Evolutionary conservation across 2,113 vertebrate genomes (phyloP).

Genomic region (Rostratula benghalensis): DNA sequence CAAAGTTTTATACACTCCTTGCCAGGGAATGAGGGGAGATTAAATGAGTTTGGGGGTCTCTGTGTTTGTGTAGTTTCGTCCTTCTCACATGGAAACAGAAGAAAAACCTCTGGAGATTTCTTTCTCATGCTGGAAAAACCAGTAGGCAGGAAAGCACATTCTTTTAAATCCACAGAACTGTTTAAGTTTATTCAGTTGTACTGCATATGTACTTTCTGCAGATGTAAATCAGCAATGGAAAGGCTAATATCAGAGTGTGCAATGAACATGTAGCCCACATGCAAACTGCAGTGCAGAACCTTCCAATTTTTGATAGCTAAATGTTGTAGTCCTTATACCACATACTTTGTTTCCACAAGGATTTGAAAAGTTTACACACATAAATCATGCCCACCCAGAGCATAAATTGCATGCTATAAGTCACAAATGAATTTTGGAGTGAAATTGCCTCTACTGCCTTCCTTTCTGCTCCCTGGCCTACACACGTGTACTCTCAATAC

Average conservation of each 20-base stretch:
- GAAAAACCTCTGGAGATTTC: not conserved
- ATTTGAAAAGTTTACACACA: not conserved
- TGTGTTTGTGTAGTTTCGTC: constrained; percentile 3
- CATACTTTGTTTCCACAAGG: not conserved
- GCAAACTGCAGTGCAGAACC: not conserved
- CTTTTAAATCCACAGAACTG: not conserved
- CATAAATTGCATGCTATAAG: not conserved
- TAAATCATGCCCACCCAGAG: not conserved
- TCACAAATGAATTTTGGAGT: not conserved
- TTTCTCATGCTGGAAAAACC: constrained; percentile 1
- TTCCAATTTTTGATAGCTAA: not conserved
- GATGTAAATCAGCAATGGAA: not conserved
- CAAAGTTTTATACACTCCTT: not conserved
- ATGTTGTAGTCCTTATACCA: not conserved
- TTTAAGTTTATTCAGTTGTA: constrained; percentile 11
- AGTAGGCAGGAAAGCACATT: not conserved
- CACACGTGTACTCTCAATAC: not conserved
- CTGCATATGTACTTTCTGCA: not conserved
- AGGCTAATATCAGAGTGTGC: not conserved
- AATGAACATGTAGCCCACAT: not conserved
- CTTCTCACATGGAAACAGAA: not conserved
- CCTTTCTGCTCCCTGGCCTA: not conserved
- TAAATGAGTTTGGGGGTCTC: constrained; percentile 17
- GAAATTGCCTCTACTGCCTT: not conserved
- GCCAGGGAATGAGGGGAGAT: constrained; percentile 6